A percentile compares a stretch with the other conserved stretches of the same genome.
phyloP scores from a whole-genome alignment of 2,888 invertebrate genomes.

The Osmoderma eremita region DNA sequence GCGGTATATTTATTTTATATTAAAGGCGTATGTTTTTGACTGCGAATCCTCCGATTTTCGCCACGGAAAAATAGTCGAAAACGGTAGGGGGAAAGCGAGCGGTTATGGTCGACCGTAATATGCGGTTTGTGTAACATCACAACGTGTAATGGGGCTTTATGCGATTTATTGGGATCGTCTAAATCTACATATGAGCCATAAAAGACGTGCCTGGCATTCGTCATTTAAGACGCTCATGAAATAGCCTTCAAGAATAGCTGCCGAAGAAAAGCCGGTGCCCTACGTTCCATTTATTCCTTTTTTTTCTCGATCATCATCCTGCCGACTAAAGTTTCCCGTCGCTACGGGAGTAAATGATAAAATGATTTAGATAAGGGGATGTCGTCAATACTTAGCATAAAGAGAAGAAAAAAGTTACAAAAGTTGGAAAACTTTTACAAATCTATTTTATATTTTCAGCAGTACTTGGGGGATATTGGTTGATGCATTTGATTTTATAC shows the following conservation, averaged over 20 bases:
- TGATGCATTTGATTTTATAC: too few species aligned
- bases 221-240: conserved; percentile 38
- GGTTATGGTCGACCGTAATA: conserved; percentile 39
- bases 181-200: conserved; percentile 42
- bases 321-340: conserved; percentile 16
- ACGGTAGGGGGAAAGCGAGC: conserved; percentile 14
- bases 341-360: conserved; percentile 28
- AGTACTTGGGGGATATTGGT: too few species aligned
- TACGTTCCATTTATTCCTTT: conserved; percentile 22
- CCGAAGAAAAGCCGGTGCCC: conserved; percentile 13
- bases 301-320: conserved; percentile 18
- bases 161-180: conserved; percentile 42
- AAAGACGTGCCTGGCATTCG: conserved; percentile 41
- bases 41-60: neutral
- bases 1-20: conserved; percentile 33
- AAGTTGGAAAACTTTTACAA: neutral
- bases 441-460: neutral
- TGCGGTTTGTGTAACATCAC: conserved; percentile 43
- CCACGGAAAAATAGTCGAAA: conserved; percentile 15
- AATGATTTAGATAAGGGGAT: conserved; percentile 37
- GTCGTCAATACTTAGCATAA: conserved; percentile 19
- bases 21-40: conserved; percentile 15
- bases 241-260: conserved; percentile 25
- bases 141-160: conserved; percentile 43
- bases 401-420: conserved; percentile 7